Percentiles rank a stretch among this genome's conserved stretches.
Conservation (phyloP, 2,113 vertebrate species). For the Larimichthys crocea region DNA sequence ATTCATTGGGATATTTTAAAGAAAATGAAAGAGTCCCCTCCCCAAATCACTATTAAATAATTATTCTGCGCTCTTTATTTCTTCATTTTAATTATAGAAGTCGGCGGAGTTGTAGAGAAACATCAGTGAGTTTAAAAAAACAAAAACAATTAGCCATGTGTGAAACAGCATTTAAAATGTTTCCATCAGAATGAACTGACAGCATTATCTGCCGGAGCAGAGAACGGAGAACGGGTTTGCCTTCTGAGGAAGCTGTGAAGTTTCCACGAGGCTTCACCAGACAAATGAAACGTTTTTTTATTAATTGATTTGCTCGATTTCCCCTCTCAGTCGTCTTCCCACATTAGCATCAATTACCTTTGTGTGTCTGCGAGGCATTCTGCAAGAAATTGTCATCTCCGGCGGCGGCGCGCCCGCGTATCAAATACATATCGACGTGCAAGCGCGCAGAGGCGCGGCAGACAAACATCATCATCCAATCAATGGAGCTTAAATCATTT, state of each 20-base stretch:
- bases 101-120: conserved; percentile 44
- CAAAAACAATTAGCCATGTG: conserved; percentile 68
- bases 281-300: conserved; percentile 58
- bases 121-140: conserved; percentile 44
- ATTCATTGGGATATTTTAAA: not conserved
- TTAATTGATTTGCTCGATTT: conserved; percentile 72
- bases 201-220: conserved; percentile 64
- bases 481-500: conserved; percentile 36
- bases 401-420: not conserved
- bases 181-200: conserved; percentile 59
- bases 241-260: conserved; percentile 68
- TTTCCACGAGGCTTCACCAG: conserved; percentile 68
- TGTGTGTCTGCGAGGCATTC: conserved; percentile 54
- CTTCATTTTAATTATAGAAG: conserved; percentile 60
- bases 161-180: conserved; percentile 73
- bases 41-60: conserved; percentile 13
- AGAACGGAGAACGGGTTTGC: conserved; percentile 22
- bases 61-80: not conserved
- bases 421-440: not conserved
- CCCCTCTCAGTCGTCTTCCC: conserved; percentile 33
- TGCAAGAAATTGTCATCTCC: conserved; percentile 31
- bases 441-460: not conserved
- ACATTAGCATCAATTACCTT: conserved; percentile 67
- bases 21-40: not conserved
- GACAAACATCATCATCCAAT: conserved; percentile 20